Base-by-base conservation (phyloP, 1,140 invertebrate species). In the Conopomorpha cramerella region DNA sequence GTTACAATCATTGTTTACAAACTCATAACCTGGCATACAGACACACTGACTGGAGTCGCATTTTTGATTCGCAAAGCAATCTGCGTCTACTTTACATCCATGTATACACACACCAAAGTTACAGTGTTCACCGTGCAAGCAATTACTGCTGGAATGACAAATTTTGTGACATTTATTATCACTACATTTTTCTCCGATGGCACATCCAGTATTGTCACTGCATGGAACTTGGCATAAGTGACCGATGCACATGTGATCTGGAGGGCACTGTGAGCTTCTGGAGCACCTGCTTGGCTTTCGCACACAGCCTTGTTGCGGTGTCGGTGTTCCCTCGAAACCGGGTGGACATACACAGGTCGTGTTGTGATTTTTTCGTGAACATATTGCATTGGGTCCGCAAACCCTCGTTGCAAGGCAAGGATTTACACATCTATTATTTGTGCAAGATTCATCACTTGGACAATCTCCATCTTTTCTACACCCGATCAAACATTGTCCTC, bases 101-200 rank as follows among this genome's bases (percentile, higher is more conserved):
- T 85, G 80, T 55, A 88, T 83, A 51, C 93, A 96, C 14, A 84
- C 81, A 23, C 92, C 91, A 45, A 88, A 85, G 45, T 74, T 83
- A 50, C 93, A 95, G 27, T 95, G 84, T 80, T 95, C 92, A 34
- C 93, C 92, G 4, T 88, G 86, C 38, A 93, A 76, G 46, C 93
- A 96, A 52, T 95, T 95, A 49, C 87, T 89, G 54, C 93, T 92
- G 2, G 87, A 85, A 52, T 92, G 92, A 58, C 93, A 96, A 17
- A 94, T 82, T 77, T 92, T 93, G 10, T 86, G 79, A 46, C 92
- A 95, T 16, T 88, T 81, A 41, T 84, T 87, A 37, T 88, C 85
- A 33, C 82, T 81, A 49, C 92, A 95, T 30, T 87, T 83, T 73
- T 95, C 92, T 8, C 92, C 92, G 12, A 87, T 80, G 0, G 90